Conservation (phyloP, 2,888 invertebrate genomes). For the Athetis lepigone region DNA sequence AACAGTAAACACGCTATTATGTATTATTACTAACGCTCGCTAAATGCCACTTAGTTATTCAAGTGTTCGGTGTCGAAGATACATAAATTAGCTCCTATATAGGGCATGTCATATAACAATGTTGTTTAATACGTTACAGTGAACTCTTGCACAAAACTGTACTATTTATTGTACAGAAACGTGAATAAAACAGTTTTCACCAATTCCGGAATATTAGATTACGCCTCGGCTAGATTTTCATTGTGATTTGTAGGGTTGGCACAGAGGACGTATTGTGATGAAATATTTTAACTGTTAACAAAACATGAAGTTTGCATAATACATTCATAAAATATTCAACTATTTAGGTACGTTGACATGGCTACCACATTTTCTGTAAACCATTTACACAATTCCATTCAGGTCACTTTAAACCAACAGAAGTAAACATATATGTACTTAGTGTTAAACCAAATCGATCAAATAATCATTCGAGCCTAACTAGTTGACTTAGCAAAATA, state of each 20-base stretch:
- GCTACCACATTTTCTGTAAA: slow-evolving; percentile 8
- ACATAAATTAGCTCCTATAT: slow-evolving; percentile 30
- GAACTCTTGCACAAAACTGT: slow-evolving; percentile 47
- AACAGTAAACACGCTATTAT: slow-evolving; percentile 7
- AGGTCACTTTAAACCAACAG: neutral
- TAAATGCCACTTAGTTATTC: slow-evolving; percentile 43
- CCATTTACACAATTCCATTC: neutral
- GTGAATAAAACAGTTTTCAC: slow-evolving; percentile 59
- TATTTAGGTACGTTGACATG: neutral
- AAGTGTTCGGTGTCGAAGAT: slow-evolving; percentile 31
- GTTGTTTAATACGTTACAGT: slow-evolving; percentile 15
- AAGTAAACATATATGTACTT: neutral
- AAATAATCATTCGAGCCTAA: neutral
- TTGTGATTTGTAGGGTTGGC: slow-evolving; percentile 62
- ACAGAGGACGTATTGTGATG: neutral
- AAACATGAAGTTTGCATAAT: neutral
- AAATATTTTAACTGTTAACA: slow-evolving; percentile 1
- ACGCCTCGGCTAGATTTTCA: slow-evolving; percentile 60
- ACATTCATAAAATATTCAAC: neutral
- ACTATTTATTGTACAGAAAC: slow-evolving; percentile 46
- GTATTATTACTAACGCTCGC: slow-evolving; percentile 36
- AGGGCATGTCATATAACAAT: slow-evolving; percentile 12
- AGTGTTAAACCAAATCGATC: slow-evolving; percentile 6
- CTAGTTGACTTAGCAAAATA: slow-evolving; percentile 11
- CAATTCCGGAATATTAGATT: slow-evolving; percentile 63